A percentile compares a stretch with the other conserved stretches of the same genome.
Evolutionary conservation across 37 sponge, comb jelly and placozoan genomes (phyloP).

Genomic region (Halichondria panicea): DNA sequence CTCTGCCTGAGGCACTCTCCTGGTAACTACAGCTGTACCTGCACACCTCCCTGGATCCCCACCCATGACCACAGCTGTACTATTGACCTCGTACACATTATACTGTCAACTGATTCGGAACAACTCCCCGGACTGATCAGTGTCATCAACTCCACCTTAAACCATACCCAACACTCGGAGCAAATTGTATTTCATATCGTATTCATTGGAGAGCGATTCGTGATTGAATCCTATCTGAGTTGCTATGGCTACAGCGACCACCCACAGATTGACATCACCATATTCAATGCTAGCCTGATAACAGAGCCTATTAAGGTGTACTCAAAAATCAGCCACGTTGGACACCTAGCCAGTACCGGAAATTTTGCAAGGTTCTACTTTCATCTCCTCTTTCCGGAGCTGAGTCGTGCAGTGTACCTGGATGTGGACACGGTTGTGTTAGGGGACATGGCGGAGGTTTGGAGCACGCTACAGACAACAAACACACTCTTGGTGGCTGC

Average conservation of each 20-base stretch:
- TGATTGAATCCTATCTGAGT: conserved; percentile 24
- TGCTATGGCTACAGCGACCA: conserved; percentile 11
- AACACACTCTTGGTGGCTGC: conserved; percentile 21
- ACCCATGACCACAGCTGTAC: background rate
- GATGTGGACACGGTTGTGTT: conserved; percentile 45
- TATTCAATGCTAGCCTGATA: background rate
- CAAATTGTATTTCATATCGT: conserved; percentile 40
- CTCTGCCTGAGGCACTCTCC: conserved; percentile 43
- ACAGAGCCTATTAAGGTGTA: conserved; percentile 17
- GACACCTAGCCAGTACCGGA: conserved; percentile 58
- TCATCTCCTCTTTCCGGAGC: conserved; percentile 33
- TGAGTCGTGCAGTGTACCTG: conserved; percentile 44
- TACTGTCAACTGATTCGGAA: conserved; percentile 50
- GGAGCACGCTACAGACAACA: conserved; percentile 3
- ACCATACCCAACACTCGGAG: conserved; percentile 18
- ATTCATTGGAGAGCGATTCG: conserved; percentile 5
- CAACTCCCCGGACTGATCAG: conserved; percentile 44
- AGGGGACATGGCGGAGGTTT: conserved; percentile 15
- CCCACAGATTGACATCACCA: conserved; percentile 17
- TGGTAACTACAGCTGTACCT: conserved; percentile 69
- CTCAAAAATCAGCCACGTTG: background rate
- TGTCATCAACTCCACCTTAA: conserved; percentile 38
- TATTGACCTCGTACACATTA: conserved; percentile 19
- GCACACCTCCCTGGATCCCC: conserved; percentile 26
- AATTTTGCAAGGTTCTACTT: conserved; percentile 69